Evolutionary conservation across 1,140 invertebrate genomes (phyloP), one percentile per base, ranked within the genome.

Genomic region (Sminthurinus signatus): DNA sequence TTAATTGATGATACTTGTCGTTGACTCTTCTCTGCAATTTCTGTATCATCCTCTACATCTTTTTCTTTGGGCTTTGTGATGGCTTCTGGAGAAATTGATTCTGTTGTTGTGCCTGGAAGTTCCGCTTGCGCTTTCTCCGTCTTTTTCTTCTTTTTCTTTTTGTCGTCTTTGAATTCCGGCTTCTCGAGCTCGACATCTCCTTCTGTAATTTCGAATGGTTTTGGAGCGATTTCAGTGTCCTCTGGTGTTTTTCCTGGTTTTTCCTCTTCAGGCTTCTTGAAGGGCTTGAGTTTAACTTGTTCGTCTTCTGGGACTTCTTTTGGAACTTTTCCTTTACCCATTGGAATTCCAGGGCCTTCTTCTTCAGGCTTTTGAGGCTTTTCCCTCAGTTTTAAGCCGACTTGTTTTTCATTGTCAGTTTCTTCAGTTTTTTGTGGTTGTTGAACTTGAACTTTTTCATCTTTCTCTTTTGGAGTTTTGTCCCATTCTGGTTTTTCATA

Each of bases 241-340:
- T 23, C 27, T 27, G 51, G 51, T 10, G 23, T 25, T 27, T 52
- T 23, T 25, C 27, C 51, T 19, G 10, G 10, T 14, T 48, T 19
- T n/a, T 52, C 51, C 8, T 23, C 21, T 27, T 52, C 27, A 2
- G 21, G 21, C n/a, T 52, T 52, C 27, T 52, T 52, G n/a, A 17
- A 23, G 2, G 59, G 59, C 29, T 60, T 60, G 2, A 60, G 29
- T 2, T 8, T 10, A n/a, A 60, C 59, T 28, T 31, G 14, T 50
- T 60, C 59, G 2, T 15, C 14, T 32, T 48, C 3, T n/a, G 15
- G 14, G 14, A 23, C 21, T 21, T 48, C 43, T 32, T 62, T 29
- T 2, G 60, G 60, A 27, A 62, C 52, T 54, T 62, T 62, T 2
- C 60, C 60, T 27, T 62, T 62, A n/a, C 60, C 60, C 31, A 62